Conservation (phyloP, 2,888 invertebrate species). For the Aromia moschata region DNA sequence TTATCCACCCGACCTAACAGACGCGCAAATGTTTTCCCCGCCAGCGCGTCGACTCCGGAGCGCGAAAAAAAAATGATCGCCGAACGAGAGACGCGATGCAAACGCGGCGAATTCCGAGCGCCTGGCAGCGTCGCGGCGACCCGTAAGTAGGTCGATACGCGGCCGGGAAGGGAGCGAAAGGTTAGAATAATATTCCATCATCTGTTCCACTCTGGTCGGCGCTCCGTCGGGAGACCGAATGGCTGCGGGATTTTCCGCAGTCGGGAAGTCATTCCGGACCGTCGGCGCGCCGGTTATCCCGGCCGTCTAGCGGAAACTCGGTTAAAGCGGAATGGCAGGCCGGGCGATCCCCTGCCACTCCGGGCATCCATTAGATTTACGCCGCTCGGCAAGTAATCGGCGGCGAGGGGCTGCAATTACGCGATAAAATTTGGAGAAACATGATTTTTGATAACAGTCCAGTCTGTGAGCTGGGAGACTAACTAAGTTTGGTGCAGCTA, state of each 20-base stretch:
- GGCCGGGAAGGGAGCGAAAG: constrained; percentile 46
- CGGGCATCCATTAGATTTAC: constrained; percentile 1
- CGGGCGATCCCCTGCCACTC: not conserved
- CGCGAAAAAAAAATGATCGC: not conserved
- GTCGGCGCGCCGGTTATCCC: constrained; percentile 2
- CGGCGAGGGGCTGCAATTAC: too few relatives aligned
- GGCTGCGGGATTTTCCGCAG: constrained; percentile 31
- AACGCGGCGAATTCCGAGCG: constrained; percentile 7
- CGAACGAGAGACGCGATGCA: not conserved
- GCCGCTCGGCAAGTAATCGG: not conserved
- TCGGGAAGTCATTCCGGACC: constrained; percentile 14
- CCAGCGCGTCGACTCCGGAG: not conserved
- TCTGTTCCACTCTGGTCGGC: constrained; percentile 46
- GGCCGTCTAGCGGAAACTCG: constrained; percentile 7
- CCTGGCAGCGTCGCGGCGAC: constrained; percentile 4
- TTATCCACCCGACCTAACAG: too few relatives aligned
- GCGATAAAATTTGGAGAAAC: too few relatives aligned
- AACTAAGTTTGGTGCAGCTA: too few relatives aligned
- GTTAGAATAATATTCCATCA: constrained; percentile 55
- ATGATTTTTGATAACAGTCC: too few relatives aligned
- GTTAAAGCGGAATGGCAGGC: constrained; percentile 1
- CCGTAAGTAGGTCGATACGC: constrained; percentile 28
- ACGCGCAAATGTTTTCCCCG: too few relatives aligned
- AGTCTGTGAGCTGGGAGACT: too few relatives aligned
- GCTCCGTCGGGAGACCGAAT: constrained; percentile 25